A percentile compares a stretch with the other conserved stretches of the same genome.
These are phyloP conservation scores for Illadopsis cleaveri DNA, from an alignment of 2,113 vertebrate species.

Conservation along the genomic window DNA sequence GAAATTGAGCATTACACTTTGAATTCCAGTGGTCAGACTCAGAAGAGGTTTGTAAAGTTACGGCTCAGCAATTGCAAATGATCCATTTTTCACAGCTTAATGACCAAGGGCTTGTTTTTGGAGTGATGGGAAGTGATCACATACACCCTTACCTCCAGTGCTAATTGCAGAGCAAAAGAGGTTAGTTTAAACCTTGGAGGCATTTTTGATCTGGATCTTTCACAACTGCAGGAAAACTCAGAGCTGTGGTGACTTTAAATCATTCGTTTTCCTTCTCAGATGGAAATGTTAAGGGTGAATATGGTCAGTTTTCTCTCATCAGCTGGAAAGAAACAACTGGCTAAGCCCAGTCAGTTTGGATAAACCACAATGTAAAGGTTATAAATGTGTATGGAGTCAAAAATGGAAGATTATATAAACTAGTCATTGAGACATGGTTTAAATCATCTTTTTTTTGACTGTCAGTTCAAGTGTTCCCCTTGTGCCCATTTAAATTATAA, in stretches of 20 bases:
- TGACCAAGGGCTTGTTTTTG: background rate
- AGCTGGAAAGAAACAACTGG: background rate
- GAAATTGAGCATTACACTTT: constrained; percentile 40
- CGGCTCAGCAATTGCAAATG: background rate
- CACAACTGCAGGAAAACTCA: background rate
- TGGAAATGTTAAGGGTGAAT: fast-evolving
- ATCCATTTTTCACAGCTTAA: constrained; percentile 47
- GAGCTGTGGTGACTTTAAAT: background rate
- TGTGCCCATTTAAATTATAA: background rate
- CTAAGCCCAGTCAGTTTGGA: background rate
- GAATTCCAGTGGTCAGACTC: constrained; percentile 21
- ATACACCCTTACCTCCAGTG: background rate
- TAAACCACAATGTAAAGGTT: background rate
- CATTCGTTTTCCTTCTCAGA: background rate
- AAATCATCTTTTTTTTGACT: background rate
- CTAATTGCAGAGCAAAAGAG: constrained; percentile 25
- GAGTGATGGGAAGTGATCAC: background rate
- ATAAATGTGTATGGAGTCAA: background rate
- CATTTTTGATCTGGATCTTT: background rate
- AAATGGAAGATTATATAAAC: background rate
- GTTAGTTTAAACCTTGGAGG: background rate
- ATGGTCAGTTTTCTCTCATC: background rate
- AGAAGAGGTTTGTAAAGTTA: constrained; percentile 16
- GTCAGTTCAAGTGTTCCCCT: background rate
- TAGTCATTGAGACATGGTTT: background rate